A percentile compares a stretch with the other conserved stretches of the same genome.
Evolutionary conservation across 1,140 invertebrate genomes (phyloP).

Genomic region (Bombus soroeensis): DNA sequence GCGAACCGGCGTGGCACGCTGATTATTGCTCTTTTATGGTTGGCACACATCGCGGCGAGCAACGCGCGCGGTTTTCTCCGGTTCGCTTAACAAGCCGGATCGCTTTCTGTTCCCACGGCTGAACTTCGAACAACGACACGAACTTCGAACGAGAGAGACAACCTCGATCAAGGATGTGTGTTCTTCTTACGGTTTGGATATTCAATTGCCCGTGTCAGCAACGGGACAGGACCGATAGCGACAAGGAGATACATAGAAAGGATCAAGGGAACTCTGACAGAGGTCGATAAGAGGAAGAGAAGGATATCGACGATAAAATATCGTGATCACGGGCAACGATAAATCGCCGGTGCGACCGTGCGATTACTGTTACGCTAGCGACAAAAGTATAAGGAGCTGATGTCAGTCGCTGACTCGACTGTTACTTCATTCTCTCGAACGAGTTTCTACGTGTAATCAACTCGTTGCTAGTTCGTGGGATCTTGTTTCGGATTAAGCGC

Average conservation of each 20-base stretch:
- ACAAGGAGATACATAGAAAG: neutral
- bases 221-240: no score
- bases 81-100: constrained; percentile 31
- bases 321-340: constrained; percentile 52
- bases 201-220: no score
- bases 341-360: constrained; percentile 44
- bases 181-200: no score
- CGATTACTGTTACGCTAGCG: no score
- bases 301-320: constrained; percentile 65
- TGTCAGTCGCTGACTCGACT: no score
- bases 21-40: constrained; percentile 56
- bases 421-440: no score
- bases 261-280: neutral
- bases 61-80: constrained; percentile 32
- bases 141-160: neutral
- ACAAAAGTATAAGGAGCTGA: no score
- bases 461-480: no score
- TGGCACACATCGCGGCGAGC: constrained; percentile 40
- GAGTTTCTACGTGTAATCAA: no score
- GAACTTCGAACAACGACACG: neutral
- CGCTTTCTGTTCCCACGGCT: constrained; percentile 50
- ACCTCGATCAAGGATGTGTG: constrained; percentile 1
- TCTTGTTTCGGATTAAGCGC: no score
- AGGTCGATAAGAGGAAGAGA: constrained; percentile 29
- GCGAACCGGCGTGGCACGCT: constrained; percentile 26